These are phyloP conservation scores for Papilio glaucus DNA, from an alignment of 1,140 invertebrate genomes.

Conservation along the genomic window DNA sequence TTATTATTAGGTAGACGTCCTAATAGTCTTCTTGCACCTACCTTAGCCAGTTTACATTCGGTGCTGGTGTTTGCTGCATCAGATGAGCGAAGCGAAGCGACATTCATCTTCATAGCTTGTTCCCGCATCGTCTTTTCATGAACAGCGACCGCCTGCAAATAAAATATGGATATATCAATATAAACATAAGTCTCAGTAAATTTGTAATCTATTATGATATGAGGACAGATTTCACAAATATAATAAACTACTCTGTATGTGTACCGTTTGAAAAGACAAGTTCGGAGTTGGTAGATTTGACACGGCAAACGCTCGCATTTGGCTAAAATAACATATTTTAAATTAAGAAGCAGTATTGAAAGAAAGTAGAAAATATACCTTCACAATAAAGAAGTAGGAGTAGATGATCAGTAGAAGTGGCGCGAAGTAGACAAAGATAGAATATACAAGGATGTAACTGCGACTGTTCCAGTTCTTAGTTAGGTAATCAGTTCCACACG, in stretches of 20 bases:
- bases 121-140: constrained; percentile 89
- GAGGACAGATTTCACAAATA: too few relatives aligned
- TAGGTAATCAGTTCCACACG: constrained; percentile 91
- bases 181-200: too few relatives aligned
- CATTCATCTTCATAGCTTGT: constrained; percentile 90
- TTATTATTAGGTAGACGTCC: not conserved
- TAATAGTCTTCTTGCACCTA: constrained; percentile 43
- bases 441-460: constrained; percentile 87
- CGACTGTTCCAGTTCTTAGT: constrained; percentile 85
- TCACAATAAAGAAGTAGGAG: constrained; percentile 89
- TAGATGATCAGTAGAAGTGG: constrained; percentile 88
- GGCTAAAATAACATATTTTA: too few relatives aligned
- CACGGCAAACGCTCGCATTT: too few relatives aligned
- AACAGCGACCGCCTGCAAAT: constrained; percentile 85
- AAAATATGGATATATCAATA: too few relatives aligned
- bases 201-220: too few relatives aligned
- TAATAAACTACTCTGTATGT: too few relatives aligned
- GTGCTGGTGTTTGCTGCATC: constrained; percentile 86
- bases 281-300: too few relatives aligned
- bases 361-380: constrained; percentile 69
- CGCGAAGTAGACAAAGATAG: constrained; percentile 85
- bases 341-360: not conserved
- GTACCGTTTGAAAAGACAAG: too few relatives aligned
- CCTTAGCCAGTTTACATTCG: constrained; percentile 86
- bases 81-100: constrained; percentile 86